Evolutionary conservation across 2,797 vertebrate genomes (phyloP).

Genomic region (Acropternis orthonyx): DNA sequence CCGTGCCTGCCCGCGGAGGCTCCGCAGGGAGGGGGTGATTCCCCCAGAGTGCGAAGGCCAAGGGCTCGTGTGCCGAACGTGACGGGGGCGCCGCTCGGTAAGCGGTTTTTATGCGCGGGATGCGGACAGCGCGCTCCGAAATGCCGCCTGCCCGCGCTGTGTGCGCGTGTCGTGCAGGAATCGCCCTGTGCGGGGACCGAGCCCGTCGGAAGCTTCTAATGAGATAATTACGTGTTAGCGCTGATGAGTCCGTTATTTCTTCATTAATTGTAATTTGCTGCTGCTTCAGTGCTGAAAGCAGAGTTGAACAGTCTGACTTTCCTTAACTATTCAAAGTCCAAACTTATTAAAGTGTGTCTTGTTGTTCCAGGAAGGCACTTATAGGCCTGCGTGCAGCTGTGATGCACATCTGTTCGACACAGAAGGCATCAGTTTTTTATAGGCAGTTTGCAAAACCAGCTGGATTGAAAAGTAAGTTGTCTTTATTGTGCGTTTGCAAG

Average conservation of each 20-base stretch:
- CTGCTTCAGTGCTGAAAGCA: not conserved
- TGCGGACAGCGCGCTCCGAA: rapidly evolving
- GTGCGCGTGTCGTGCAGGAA: rapidly evolving
- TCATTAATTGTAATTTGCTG: not conserved
- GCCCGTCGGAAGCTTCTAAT: too few relatives aligned
- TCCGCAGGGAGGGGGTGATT: not conserved
- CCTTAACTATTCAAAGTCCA: not conserved
- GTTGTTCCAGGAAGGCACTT: not conserved
- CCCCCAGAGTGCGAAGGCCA: not conserved
- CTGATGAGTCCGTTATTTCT: not conserved
- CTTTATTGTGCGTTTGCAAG: not conserved
- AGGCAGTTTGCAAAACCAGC: not conserved
- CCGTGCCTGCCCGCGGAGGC: not conserved
- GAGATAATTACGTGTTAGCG: not conserved
- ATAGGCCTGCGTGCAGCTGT: not conserved
- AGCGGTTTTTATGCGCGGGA: rapidly evolving
- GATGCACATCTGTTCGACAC: not conserved
- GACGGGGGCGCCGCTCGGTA: rapidly evolving
- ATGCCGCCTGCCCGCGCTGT: rapidly evolving
- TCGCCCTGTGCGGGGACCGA: too few relatives aligned
- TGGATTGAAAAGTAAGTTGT: not conserved
- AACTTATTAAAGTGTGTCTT: not conserved
- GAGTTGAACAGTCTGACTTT: not conserved
- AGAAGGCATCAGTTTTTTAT: not conserved
- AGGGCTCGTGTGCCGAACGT: not conserved